Conservation (phyloP, 2,888 invertebrate genomes). For the Taphrorychus bicolor region DNA sequence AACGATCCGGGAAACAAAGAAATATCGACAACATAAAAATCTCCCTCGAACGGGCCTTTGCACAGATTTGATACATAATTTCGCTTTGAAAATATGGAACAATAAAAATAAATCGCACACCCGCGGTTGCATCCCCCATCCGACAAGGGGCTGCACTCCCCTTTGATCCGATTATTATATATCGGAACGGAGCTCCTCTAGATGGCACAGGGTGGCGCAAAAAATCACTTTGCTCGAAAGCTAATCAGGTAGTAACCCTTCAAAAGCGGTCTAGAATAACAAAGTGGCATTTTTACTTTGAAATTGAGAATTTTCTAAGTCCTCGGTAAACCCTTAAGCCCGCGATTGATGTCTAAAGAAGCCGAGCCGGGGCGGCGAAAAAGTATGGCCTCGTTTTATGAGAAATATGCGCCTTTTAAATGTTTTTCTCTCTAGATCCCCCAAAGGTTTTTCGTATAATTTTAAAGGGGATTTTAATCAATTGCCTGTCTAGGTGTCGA, state of each 20-base stretch:
- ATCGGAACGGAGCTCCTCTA: background rate
- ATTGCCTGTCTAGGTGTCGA: background rate
- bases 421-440: background rate
- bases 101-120: background rate
- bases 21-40: constrained; percentile 22
- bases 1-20: constrained; percentile 38
- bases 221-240: constrained; percentile 30
- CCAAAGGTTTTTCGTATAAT: background rate
- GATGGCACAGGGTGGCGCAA: constrained; percentile 10
- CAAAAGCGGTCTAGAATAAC: constrained; percentile 31
- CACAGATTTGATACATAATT: background rate
- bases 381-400: constrained; percentile 23
- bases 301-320: constrained; percentile 37
- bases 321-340: constrained; percentile 32
- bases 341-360: constrained; percentile 34
- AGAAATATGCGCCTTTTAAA: constrained; percentile 19
- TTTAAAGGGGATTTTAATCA: constrained; percentile 2
- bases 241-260: constrained; percentile 36
- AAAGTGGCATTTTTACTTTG: constrained; percentile 38
- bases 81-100: background rate
- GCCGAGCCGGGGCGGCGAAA: constrained; percentile 15
- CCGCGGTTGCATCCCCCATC: background rate
- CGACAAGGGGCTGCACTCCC: background rate
- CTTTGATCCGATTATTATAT: background rate
- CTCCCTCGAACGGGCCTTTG: too few relatives aligned